Evolutionary conservation across 2,888 invertebrate species (phyloP).

Genomic region (Agriopis leucophaearia): DNA sequence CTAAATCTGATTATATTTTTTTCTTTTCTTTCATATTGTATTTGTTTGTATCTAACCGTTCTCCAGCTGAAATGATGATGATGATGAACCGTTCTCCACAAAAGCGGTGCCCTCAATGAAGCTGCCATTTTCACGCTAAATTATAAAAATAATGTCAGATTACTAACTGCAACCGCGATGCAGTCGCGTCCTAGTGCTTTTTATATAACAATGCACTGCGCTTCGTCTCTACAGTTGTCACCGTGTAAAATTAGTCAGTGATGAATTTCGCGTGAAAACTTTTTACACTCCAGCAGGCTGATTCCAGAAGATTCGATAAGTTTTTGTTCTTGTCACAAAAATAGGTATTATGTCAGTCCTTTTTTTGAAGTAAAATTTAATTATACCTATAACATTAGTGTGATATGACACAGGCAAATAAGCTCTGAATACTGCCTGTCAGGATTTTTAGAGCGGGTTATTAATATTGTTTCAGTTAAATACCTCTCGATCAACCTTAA

Average conservation of each 20-base stretch:
- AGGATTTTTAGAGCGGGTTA: too few relatives aligned
- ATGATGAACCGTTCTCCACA: neutral
- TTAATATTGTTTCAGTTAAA: too few relatives aligned
- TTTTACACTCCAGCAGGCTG: neutral
- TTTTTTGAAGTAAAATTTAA: too few relatives aligned
- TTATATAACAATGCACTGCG: constrained; percentile 47
- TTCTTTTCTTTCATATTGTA: too few relatives aligned
- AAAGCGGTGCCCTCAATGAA: neutral
- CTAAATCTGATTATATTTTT: too few relatives aligned
- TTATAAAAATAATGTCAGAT: neutral
- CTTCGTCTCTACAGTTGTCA: constrained; percentile 33
- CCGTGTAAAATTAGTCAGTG: constrained; percentile 8
- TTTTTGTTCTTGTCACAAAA: neutral
- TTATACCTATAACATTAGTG: too few relatives aligned
- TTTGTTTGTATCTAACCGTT: too few relatives aligned
- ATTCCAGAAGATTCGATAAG: neutral
- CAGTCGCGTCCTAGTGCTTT: constrained; percentile 32
- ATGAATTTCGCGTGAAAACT: neutral
- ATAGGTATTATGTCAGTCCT: too few relatives aligned
- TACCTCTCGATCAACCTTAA: too few relatives aligned
- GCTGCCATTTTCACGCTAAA: neutral
- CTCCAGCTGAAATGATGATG: too few relatives aligned
- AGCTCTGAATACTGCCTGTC: too few relatives aligned
- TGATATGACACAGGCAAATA: too few relatives aligned
- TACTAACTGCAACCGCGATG: constrained; percentile 5